Evolutionary conservation across 2,113 vertebrate genomes (phyloP).

Genomic region (Turdus rufiventris): DNA sequence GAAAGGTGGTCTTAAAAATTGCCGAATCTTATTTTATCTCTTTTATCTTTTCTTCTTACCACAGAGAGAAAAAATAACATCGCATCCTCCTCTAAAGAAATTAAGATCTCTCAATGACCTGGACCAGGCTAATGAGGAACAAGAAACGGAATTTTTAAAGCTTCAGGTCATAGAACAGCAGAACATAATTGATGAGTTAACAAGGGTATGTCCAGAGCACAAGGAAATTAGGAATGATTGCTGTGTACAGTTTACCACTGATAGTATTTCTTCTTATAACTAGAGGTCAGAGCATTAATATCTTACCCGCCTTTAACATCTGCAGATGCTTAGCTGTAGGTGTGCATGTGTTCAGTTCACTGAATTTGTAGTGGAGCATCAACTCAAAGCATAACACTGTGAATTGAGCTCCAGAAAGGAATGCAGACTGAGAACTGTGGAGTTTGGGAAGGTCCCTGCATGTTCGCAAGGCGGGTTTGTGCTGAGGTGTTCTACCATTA

Average conservation of each 20-base stretch:
- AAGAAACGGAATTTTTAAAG: constrained; percentile 96
- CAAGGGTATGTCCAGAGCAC: constrained; percentile 71
- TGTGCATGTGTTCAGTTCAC: not conserved
- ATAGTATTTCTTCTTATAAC: not conserved
- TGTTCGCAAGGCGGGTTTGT: not conserved
- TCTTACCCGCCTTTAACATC: not conserved
- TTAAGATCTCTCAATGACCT: constrained; percentile 95
- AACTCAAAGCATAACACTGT: not conserved
- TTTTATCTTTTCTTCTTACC: not conserved
- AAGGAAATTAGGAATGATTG: not conserved
- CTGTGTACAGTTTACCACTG: not conserved
- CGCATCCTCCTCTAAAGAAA: constrained; percentile 93
- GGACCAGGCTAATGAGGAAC: constrained; percentile 95
- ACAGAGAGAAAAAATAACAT: constrained; percentile 93
- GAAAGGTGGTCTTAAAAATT: not conserved
- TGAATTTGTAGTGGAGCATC: not conserved
- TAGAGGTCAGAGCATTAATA: not conserved
- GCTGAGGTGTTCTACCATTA: not conserved
- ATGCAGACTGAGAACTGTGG: not conserved
- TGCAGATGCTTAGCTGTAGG: not conserved
- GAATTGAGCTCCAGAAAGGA: not conserved
- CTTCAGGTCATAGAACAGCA: constrained; percentile 99
- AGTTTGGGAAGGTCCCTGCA: not conserved
- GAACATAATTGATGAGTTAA: constrained; percentile 85
- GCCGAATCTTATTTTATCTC: not conserved